These are phyloP conservation scores for Vidua chalybeata DNA, from an alignment of 2,113 vertebrate species.

Conservation along the genomic window DNA sequence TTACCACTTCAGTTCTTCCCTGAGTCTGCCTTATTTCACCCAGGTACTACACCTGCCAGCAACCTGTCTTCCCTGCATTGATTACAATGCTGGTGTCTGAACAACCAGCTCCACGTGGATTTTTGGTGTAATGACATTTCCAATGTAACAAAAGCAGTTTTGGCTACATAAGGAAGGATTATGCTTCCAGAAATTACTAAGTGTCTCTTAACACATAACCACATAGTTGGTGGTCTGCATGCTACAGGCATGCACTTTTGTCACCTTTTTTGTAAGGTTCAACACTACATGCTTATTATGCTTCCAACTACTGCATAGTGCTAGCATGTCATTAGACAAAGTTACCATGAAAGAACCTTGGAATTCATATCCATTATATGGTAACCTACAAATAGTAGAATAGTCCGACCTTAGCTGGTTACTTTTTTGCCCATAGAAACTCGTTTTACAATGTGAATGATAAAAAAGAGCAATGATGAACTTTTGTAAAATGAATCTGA, in stretches of 20 bases:
- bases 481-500: not conserved
- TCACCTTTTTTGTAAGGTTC: not conserved
- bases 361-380: not conserved
- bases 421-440: not conserved
- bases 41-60: not conserved
- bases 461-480: not conserved
- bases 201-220: not conserved
- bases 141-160: not conserved
- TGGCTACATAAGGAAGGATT: not conserved
- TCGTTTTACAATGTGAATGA: not conserved
- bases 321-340: not conserved
- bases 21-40: not conserved
- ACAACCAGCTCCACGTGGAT: not conserved
- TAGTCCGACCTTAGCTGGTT: not conserved
- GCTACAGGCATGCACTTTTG: not conserved
- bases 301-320: not conserved
- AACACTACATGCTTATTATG: not conserved
- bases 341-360: not conserved
- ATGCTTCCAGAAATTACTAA: not conserved
- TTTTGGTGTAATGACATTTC: not conserved
- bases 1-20: not conserved
- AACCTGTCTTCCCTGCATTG: not conserved
- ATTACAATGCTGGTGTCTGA: not conserved
- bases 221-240: not conserved
- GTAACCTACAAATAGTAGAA: not conserved